phyloP scores from a whole-genome alignment of 2,113 vertebrate genomes.

The Mastomys coucha region DNA sequence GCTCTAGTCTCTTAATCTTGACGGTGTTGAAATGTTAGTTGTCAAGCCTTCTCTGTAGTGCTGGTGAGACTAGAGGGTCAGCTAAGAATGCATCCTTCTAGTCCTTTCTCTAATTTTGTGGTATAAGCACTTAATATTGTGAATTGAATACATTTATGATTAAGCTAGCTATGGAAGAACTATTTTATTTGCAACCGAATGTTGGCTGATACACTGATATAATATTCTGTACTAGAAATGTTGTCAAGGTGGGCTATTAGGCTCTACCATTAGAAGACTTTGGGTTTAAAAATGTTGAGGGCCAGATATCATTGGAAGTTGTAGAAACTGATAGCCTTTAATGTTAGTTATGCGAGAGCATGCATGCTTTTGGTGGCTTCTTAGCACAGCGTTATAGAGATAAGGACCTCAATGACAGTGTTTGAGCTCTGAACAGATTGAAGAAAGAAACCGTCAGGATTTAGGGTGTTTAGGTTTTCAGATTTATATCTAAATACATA shows the following conservation, averaged over 20 bases:
- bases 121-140: neutral
- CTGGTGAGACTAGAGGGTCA: neutral
- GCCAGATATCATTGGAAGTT: neutral
- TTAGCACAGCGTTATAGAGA: neutral
- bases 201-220: neutral
- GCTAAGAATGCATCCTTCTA: neutral
- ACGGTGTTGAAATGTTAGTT: neutral
- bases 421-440: neutral
- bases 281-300: neutral
- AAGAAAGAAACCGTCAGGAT: too few relatives aligned
- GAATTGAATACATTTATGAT: neutral
- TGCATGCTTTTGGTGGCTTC: neutral
- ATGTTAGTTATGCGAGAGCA: too few relatives aligned
- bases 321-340: neutral
- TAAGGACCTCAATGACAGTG: neutral
- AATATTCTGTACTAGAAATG: neutral
- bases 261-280: neutral
- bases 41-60: neutral
- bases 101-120: neutral
- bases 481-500: neutral
- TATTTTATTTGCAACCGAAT: neutral
- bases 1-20: neutral
- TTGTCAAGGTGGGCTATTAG: neutral
- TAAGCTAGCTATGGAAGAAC: neutral
- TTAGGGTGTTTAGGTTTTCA: neutral